Evolutionary conservation across 2,797 vertebrate genomes (phyloP).

Genomic region (Todus mexicanus): DNA sequence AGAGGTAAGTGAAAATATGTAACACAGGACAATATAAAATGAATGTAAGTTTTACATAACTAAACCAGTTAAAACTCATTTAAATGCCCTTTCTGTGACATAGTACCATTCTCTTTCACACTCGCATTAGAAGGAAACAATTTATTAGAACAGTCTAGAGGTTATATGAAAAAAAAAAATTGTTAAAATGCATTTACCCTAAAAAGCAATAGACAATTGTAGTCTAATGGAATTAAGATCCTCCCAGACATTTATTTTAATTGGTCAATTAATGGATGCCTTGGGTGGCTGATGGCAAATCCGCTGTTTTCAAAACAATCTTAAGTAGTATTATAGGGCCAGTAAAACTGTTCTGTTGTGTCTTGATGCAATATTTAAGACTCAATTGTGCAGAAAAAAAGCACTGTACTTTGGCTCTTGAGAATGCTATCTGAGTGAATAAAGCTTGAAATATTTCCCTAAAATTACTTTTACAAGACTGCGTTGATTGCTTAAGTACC

Average conservation of each 20-base stretch:
- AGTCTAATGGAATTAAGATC: neutral
- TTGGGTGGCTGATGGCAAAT: neutral
- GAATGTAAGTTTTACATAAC: neutral
- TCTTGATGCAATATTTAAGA: constrained; percentile 37
- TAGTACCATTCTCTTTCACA: neutral
- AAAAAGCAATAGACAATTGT: neutral
- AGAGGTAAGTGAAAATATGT: neutral
- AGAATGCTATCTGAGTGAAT: constrained; percentile 22
- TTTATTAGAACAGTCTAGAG: neutral
- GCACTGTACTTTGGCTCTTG: constrained; percentile 6
- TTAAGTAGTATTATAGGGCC: neutral
- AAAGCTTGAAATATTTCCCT: constrained; percentile 46
- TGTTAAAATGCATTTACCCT: neutral
- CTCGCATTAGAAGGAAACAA: neutral
- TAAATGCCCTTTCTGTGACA: neutral
- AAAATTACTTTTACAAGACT: constrained; percentile 44
- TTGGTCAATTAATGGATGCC: neutral
- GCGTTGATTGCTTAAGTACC: constrained; percentile 43
- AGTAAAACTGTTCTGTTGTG: neutral
- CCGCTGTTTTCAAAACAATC: constrained; percentile 9
- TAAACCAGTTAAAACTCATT: neutral
- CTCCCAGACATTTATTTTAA: neutral
- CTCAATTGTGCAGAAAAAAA: constrained; percentile 34
- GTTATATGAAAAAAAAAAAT: neutral
- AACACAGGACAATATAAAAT: neutral